Evolutionary conservation across 2,797 vertebrate species (phyloP).

Genomic region (Pseudopleuronectes americanus): DNA sequence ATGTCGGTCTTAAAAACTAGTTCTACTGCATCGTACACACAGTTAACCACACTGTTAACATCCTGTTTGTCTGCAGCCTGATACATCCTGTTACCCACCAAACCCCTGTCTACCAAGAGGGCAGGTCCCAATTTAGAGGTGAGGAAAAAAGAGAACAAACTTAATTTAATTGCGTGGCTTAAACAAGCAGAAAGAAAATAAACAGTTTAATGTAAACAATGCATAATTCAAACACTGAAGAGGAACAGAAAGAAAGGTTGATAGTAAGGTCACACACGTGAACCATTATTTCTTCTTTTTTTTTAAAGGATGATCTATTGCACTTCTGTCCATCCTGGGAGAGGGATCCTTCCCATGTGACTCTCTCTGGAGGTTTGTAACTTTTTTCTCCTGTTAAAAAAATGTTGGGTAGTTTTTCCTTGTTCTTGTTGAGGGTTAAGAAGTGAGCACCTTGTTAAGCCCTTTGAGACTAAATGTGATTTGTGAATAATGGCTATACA

Average conservation of each 20-base stretch:
- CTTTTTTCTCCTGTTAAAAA: too few species aligned
- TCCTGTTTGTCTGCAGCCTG: constrained; percentile 61
- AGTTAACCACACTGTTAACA: constrained; percentile 68
- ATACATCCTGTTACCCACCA: constrained; percentile 60
- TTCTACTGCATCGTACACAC: constrained; percentile 4
- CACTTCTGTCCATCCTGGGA: too few species aligned
- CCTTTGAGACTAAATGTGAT: too few species aligned
- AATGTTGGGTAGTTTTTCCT: too few species aligned
- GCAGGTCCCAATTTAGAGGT: constrained; percentile 11
- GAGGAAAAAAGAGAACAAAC: constrained; percentile 3
- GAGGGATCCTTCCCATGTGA: too few species aligned
- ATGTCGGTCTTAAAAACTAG: constrained; percentile 10
- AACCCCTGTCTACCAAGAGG: not conserved
- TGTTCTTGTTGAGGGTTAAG: too few species aligned
- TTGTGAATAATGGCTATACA: too few species aligned
- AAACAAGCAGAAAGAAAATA: not conserved
- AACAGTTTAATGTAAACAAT: not conserved
- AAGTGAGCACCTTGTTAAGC: too few species aligned
- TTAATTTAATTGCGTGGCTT: not conserved
- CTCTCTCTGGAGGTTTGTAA: too few species aligned
- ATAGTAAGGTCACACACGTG: not conserved
- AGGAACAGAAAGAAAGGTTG: not conserved
- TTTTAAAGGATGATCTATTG: not conserved
- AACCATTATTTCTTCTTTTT: not conserved
- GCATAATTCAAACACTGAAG: not conserved